Base-by-base conservation (phyloP, 2,113 vertebrate species). In the Microtus pennsylvanicus region DNA sequence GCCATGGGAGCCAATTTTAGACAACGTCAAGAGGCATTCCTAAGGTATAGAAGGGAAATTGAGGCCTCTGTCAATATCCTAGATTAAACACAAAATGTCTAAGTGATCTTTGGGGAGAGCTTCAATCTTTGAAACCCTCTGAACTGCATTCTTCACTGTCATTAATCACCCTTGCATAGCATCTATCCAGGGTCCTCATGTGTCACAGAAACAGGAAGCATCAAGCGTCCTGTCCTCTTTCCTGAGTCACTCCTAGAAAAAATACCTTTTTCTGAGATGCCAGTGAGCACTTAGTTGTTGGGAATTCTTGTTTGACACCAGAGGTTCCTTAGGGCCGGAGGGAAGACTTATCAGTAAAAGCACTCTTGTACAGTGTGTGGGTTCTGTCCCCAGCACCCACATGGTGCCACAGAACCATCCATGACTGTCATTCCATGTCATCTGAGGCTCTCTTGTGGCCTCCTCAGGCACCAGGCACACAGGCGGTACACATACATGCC, bases 11-110 rank as follows among this genome's bases (percentile, higher is more conserved):
- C 4, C 1, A 55, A 19, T 55, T 91, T 42, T 33, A 74, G 0
- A 81, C 22, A 77, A 82, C 3, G 67, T 90, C 93, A 93, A 90
- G 96, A 80, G 5, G 95, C n/a, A 93, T 24, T 90, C 83, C 88
- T 76, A 22, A 38, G 52, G 81, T 87, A 4, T 58, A 78, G 88
- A 97, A 98, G 97, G 88, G 65, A 98, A 96, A 96, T 75, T 9
- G 33, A 80, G 30, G 35, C 9, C 3, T 52, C 10, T 61, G 63
- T 22, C 7, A 88, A 94, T 30, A 52, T 47, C 22, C 13, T 17
- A 63, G 55, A 75, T 85, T 47, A 69, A 89, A 33, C 38, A 55
- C 69, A 93, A 83, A 17, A 87, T 67, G 22, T 22, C 69, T 67
- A 86, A 26, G 45, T 65, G 61, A 83, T 76, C 11, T 14, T 0